These are phyloP conservation scores for Zonitis immaculata DNA, from an alignment of 2,888 invertebrate species.

Conservation along the genomic window DNA sequence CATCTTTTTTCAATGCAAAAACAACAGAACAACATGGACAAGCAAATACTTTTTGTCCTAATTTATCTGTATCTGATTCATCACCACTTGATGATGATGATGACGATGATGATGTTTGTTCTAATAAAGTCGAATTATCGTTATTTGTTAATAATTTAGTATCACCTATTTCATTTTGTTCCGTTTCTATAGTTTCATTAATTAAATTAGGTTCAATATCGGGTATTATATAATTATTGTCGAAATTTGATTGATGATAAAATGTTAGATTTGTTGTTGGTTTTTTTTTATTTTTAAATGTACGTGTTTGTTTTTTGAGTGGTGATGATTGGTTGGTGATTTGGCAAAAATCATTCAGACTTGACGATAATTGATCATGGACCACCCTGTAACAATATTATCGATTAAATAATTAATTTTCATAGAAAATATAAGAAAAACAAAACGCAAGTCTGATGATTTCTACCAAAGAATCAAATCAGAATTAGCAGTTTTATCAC, in stretches of 20 bases:
- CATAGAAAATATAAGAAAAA: constrained; percentile 11
- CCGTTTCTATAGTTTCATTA: constrained; percentile 7
- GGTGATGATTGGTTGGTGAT: constrained; percentile 5
- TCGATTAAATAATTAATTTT: background rate
- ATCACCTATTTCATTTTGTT: constrained; percentile 14
- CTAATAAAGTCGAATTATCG: background rate
- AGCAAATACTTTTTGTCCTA: constrained; percentile 16
- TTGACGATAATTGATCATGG: constrained; percentile 28
- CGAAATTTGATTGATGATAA: constrained; percentile 8
- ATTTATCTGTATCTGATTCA: constrained; percentile 6
- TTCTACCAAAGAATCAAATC: constrained; percentile 19
- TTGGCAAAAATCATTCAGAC: constrained; percentile 38
- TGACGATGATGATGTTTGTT: background rate
- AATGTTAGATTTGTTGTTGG: constrained; percentile 14
- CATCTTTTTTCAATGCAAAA: constrained; percentile 33
- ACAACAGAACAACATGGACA: constrained; percentile 39
- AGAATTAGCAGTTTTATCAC: background rate
- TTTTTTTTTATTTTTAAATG: constrained; percentile 13
- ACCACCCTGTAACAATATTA: constrained; percentile 15
- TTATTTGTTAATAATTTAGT: constrained; percentile 4
- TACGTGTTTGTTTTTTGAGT: constrained; percentile 9
- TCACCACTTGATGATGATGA: background rate
- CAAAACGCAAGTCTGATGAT: constrained; percentile 28
- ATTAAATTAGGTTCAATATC: background rate
- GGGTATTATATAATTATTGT: background rate